A percentile compares a stretch with the other conserved stretches of the same genome.
Conservation (phyloP, 2,888 invertebrate species). For the Tetramorium bicarinatum region DNA sequence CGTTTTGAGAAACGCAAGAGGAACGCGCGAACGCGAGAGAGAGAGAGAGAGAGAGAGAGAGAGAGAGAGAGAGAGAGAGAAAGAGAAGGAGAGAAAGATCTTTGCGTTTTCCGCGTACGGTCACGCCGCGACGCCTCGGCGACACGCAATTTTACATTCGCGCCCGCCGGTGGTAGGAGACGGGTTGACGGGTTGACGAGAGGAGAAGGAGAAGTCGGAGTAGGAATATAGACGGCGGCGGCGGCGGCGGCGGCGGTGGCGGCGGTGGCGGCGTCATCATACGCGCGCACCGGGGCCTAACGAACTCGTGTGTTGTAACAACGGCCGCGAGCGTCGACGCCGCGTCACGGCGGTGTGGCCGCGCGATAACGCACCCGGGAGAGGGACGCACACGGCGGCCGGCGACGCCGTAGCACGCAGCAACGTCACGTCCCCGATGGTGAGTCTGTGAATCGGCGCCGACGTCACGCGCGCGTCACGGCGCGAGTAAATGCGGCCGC, state of each 20-base stretch:
- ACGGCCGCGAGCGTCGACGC: slow-evolving; percentile 27
- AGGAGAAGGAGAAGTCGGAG: neutral
- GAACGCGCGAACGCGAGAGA: neutral
- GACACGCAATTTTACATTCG: slow-evolving; percentile 41
- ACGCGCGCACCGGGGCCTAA: slow-evolving; percentile 17
- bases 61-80: neutral
- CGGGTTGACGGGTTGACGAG: neutral
- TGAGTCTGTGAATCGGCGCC: slow-evolving; percentile 60
- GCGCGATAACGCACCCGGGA: slow-evolving; percentile 57
- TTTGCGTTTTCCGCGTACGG: slow-evolving; percentile 3
- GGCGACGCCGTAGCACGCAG: slow-evolving; percentile 34
- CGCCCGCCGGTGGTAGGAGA: neutral
- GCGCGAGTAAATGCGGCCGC: slow-evolving; percentile 11
- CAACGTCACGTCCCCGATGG: slow-evolving; percentile 65
- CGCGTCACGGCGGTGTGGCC: slow-evolving; percentile 17
- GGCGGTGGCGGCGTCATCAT: slow-evolving; percentile 9
- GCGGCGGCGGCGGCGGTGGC: neutral
- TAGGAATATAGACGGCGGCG: neutral
- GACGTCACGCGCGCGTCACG: slow-evolving; percentile 50
- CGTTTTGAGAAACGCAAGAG: neutral
- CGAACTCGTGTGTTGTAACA: slow-evolving; percentile 12
- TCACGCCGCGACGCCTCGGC: slow-evolving; percentile 27
- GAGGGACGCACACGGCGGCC: slow-evolving; percentile 36
- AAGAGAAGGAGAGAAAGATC: neutral
- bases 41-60: neutral